phyloP scores from a whole-genome alignment of 35 echinoderm and acorn worm genomes.

The Ophiothrix spiculata region DNA sequence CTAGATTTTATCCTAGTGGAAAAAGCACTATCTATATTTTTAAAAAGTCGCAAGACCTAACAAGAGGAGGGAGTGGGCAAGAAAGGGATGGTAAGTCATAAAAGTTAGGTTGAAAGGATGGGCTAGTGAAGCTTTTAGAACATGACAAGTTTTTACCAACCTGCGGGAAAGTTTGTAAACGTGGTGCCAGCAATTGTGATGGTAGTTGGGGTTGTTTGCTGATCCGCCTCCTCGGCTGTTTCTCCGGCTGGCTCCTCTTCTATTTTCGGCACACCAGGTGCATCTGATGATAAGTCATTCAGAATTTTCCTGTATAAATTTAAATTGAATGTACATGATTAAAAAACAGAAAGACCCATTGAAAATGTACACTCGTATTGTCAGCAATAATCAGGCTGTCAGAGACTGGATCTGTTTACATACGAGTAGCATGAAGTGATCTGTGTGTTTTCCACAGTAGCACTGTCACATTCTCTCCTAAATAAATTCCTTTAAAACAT shows the following conservation, averaged over 20 bases:
- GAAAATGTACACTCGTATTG: not conserved
- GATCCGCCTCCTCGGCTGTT: constrained; percentile 37
- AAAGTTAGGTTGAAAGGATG: not conserved
- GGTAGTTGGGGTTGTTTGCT: constrained; percentile 12
- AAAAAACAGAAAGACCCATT: not conserved
- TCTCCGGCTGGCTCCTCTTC: constrained; percentile 93
- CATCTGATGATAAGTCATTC: constrained; percentile 82
- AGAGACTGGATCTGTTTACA: too few species aligned
- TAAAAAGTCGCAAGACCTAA: too few species aligned
- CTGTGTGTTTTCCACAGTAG: too few species aligned
- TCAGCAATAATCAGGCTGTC: not conserved
- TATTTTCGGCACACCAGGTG: constrained; percentile 80
- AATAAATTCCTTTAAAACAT: too few species aligned
- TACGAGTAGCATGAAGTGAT: too few species aligned
- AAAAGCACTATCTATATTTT: too few species aligned
- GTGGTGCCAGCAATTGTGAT: constrained; percentile 70
- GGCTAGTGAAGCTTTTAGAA: not conserved
- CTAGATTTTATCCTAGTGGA: too few species aligned
- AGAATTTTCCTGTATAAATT: constrained; percentile 69
- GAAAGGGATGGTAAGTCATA: not conserved
- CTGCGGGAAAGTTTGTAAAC: constrained; percentile 61
- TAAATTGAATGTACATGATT: not conserved
- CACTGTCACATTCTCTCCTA: too few species aligned
- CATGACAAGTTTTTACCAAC: constrained; percentile 22
- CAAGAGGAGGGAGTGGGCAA: too few species aligned